Percentiles rank a stretch among this genome's conserved stretches.
These are phyloP conservation scores for Crypturellus undulatus DNA, from an alignment of 2,113 vertebrate genomes.

Conservation along the genomic window DNA sequence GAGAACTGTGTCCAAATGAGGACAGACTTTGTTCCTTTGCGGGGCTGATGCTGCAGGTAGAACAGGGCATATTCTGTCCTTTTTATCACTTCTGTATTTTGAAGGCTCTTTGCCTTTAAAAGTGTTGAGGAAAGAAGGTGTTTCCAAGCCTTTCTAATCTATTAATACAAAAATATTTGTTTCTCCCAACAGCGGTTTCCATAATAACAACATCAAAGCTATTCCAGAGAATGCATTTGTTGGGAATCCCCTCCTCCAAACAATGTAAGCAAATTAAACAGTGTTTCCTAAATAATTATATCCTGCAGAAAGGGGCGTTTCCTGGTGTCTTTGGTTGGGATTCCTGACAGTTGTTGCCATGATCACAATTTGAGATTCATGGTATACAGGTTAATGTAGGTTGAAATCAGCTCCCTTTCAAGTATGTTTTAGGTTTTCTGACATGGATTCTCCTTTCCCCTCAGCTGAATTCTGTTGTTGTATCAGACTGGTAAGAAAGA, in stretches of 20 bases:
- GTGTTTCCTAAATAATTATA: background rate
- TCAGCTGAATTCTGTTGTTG: background rate
- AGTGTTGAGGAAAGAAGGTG: background rate
- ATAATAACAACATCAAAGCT: constrained; percentile 95
- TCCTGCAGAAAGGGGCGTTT: background rate
- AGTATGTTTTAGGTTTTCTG: background rate
- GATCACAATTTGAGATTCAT: background rate
- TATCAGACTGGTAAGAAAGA: background rate
- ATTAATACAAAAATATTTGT: constrained; percentile 11
- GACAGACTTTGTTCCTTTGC: background rate
- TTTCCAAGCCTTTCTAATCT: background rate
- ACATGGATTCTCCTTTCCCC: background rate
- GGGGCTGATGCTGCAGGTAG: background rate
- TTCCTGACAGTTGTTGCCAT: background rate
- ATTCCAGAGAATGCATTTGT: constrained; percentile 95
- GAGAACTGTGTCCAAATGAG: background rate
- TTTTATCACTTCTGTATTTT: background rate
- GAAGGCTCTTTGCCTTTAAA: background rate
- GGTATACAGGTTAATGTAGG: background rate
- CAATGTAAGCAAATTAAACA: constrained; percentile 85
- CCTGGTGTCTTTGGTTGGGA: background rate
- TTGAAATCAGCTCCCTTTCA: background rate
- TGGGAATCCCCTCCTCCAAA: constrained; percentile 94
- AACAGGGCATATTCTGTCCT: background rate
- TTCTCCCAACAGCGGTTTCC: constrained; percentile 88